A percentile compares a stretch with the other conserved stretches of the same genome.
Conservation (phyloP, 2,797 vertebrate species). For the Gymnocypris eckloni region DNA sequence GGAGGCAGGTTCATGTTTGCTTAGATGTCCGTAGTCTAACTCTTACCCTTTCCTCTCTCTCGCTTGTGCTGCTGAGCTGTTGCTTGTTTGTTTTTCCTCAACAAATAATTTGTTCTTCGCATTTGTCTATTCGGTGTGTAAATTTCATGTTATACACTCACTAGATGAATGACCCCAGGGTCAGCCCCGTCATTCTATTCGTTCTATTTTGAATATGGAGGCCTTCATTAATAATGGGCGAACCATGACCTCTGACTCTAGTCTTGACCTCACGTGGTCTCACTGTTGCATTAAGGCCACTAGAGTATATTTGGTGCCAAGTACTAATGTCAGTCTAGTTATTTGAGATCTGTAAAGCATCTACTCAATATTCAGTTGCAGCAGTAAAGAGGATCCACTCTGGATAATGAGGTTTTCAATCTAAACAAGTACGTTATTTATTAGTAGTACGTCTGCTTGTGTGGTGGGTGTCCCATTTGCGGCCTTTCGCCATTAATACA, state of each 20-base stretch:
- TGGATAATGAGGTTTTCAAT: conserved; percentile 51
- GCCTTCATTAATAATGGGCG: conserved; percentile 77
- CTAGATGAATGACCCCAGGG: conserved; percentile 68
- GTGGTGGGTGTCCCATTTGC: neutral
- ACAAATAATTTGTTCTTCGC: conserved; percentile 44
- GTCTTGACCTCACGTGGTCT: conserved; percentile 71
- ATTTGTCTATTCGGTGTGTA: conserved; percentile 35
- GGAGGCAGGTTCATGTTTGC: conserved; percentile 41
- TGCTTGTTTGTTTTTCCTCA: conserved; percentile 52
- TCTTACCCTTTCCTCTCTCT: conserved; percentile 12
- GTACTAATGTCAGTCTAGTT: conserved; percentile 54
- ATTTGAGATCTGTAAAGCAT: conserved; percentile 51
- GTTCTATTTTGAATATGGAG: conserved; percentile 69
- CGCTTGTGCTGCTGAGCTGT: neutral
- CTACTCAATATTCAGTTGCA: conserved; percentile 41
- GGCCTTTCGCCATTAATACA: neutral
- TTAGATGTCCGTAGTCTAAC: conserved; percentile 17
- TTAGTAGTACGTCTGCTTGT: conserved; percentile 7
- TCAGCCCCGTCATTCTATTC: conserved; percentile 67
- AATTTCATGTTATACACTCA: conserved; percentile 57
- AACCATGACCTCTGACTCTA: conserved; percentile 73
- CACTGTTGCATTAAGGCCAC: conserved; percentile 62
- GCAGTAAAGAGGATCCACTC: conserved; percentile 47
- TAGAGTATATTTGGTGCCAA: conserved; percentile 59
- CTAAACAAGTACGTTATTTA: conserved; percentile 45